Percentiles rank a stretch among this genome's conserved stretches.
Conservation (phyloP, 2,888 invertebrate genomes). For the Cybosia mesomella region DNA sequence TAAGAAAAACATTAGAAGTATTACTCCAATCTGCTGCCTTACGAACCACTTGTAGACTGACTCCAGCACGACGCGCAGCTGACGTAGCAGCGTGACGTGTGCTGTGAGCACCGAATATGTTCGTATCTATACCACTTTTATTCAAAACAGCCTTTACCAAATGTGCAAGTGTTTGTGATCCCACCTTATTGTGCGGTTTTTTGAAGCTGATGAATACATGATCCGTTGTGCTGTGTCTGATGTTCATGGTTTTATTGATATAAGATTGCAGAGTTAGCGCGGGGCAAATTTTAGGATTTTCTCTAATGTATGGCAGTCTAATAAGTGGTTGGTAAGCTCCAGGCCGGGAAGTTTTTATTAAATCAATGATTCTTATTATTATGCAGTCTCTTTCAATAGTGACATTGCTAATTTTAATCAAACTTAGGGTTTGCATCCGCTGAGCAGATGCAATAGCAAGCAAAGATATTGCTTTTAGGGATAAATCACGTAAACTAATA, state of each 20-base stretch:
- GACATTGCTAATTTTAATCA: not conserved
- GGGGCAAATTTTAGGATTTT: not conserved
- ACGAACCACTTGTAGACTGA: not conserved
- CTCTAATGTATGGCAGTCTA: not conserved
- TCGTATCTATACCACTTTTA: slow-evolving; percentile 1
- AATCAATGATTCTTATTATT: not conserved
- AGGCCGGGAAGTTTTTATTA: not conserved
- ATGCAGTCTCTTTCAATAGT: not conserved
- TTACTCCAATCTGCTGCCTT: no score
- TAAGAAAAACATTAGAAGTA: no score
- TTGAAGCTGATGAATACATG: not conserved
- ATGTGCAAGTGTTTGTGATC: slow-evolving; percentile 4
- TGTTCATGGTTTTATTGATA: not conserved
- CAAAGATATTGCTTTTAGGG: not conserved
- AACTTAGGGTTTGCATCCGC: not conserved
- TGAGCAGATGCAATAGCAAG: not conserved
- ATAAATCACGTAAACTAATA: not conserved
- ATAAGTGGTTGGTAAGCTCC: not conserved
- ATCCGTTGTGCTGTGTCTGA: not conserved
- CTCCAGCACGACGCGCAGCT: not conserved
- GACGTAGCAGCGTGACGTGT: slow-evolving; percentile 2
- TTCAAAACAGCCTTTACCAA: not conserved
- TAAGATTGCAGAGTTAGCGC: not conserved
- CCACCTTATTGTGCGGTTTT: not conserved
- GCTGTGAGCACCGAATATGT: not conserved